phyloP scores from a whole-genome alignment of 2,797 vertebrate genomes.

The Lacerta agilis region DNA sequence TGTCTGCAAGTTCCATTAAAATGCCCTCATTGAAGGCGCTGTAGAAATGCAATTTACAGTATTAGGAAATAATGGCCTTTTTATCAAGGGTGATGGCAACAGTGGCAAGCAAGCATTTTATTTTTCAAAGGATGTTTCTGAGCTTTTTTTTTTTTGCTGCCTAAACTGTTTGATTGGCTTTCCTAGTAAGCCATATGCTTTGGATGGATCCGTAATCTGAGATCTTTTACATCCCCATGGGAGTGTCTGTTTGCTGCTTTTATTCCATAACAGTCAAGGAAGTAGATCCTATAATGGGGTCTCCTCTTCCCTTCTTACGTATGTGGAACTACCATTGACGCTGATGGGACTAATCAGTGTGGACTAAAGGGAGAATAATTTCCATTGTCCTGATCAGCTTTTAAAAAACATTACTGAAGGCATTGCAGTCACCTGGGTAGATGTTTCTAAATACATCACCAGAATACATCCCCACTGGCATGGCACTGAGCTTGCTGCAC shows the following conservation, averaged over 20 bases:
- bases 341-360: background rate
- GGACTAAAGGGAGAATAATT: conserved; percentile 5
- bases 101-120: background rate
- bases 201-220: background rate
- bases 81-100: background rate
- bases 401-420: background rate
- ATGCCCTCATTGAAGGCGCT: background rate
- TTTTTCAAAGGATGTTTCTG: background rate
- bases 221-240: background rate
- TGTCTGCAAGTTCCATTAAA: background rate
- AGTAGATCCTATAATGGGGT: background rate
- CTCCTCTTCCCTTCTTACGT: background rate
- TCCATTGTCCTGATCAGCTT: background rate
- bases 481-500: background rate
- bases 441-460: conserved; percentile 11
- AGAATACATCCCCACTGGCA: background rate
- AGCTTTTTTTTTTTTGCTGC: background rate
- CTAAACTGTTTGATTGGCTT: background rate
- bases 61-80: background rate
- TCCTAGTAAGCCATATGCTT: background rate
- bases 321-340: background rate
- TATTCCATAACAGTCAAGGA: conserved; percentile 14
- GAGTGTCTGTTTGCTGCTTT: background rate
- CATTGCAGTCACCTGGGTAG: background rate
- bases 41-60: background rate